Percentiles rank a stretch among this genome's conserved stretches.
These are phyloP conservation scores for Bradypus variegatus DNA, from an alignment of 2,797 vertebrate species.

Conservation along the genomic window DNA sequence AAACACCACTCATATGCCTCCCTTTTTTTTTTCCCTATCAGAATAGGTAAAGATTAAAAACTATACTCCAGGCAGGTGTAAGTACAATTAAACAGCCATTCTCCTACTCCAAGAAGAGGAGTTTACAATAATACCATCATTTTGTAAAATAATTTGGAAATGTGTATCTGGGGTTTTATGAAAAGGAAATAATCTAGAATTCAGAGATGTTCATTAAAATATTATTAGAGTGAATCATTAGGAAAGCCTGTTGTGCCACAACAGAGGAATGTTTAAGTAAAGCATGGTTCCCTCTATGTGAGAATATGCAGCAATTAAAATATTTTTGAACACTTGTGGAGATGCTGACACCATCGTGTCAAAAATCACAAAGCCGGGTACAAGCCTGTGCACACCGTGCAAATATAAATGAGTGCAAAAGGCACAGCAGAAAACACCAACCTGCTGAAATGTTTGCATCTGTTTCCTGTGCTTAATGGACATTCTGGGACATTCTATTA, in stretches of 20 bases:
- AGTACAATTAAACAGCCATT: neutral
- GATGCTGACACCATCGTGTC: neutral
- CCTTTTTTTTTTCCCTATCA: neutral
- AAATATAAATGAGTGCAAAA: neutral
- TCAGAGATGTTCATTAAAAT: slow-evolving; percentile 16
- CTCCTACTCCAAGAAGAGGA: neutral
- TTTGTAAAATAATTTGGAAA: neutral
- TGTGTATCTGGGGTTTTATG: neutral
- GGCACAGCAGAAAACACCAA: neutral
- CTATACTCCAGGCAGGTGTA: neutral
- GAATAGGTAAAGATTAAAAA: neutral
- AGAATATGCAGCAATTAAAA: neutral
- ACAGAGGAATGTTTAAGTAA: neutral
- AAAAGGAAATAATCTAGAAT: slow-evolving; percentile 9
- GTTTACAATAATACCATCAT: neutral
- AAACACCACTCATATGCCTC: neutral
- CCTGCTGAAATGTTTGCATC: too few species aligned
- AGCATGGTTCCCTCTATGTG: neutral
- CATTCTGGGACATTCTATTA: neutral
- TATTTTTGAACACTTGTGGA: neutral
- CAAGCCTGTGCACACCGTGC: neutral
- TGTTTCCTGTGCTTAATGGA: neutral
- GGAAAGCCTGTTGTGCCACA: neutral
- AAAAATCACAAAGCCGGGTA: neutral
- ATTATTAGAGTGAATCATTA: neutral